Conservation (phyloP, 1,140 invertebrate species). For the Dinothrombium tinctorium region DNA sequence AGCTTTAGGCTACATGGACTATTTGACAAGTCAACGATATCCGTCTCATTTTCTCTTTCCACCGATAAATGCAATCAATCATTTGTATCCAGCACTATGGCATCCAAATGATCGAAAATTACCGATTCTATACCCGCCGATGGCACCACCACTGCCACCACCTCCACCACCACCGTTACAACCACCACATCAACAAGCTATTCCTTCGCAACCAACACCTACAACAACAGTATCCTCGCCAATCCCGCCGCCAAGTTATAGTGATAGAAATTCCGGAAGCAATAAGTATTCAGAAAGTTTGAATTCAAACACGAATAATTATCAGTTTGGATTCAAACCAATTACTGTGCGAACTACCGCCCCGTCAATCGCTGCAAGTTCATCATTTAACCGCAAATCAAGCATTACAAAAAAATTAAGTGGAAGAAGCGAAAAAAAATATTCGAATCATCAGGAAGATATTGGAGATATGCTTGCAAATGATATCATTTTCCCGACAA, state of each 20-base stretch:
- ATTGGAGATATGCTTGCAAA: neutral
- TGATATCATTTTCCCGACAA: neutral
- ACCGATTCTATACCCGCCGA: neutral
- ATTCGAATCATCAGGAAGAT: neutral
- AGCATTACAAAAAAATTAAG: neutral
- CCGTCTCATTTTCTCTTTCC: no score
- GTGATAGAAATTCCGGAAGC: neutral
- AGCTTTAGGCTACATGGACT: no score
- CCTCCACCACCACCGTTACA: neutral
- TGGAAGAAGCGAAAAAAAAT: neutral
- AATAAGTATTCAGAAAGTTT: neutral
- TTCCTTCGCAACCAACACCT: neutral
- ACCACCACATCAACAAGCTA: neutral
- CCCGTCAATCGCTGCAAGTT: neutral
- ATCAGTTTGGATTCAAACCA: neutral
- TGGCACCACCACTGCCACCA: neutral
- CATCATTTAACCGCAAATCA: slow-evolving; percentile 1
- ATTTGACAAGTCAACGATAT: no score
- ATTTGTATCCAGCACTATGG: no score
- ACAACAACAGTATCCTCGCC: neutral
- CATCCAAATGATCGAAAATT: no score
- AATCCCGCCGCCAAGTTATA: neutral
- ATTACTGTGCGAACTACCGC: neutral
- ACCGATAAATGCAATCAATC: neutral
- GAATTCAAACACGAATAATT: neutral